Percentiles rank a stretch among this genome's conserved stretches.
phyloP scores from a whole-genome alignment of 2,113 vertebrate species.

The Dipodomys ordii region DNA sequence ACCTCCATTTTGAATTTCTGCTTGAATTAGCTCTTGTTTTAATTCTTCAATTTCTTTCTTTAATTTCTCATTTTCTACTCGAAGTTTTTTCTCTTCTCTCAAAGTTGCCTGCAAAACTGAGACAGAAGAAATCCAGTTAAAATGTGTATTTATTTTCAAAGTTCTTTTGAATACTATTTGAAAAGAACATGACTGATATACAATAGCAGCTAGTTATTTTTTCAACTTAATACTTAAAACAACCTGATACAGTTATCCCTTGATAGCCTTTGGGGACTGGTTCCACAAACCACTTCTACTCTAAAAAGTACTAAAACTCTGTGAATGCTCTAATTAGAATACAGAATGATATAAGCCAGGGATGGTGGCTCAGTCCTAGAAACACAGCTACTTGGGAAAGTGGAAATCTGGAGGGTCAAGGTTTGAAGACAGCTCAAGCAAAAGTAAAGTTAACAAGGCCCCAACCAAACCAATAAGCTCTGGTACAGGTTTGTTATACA shows the following conservation, averaged over 20 bases:
- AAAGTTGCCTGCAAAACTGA: constrained; percentile 94
- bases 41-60: constrained; percentile 96
- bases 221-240: constrained; percentile 37
- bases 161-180: constrained; percentile 19
- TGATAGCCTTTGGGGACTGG: background rate
- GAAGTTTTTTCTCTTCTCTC: constrained; percentile 97
- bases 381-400: no score
- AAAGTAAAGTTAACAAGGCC: no score
- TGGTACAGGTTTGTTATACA: no score
- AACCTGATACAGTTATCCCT: background rate
- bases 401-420: no score
- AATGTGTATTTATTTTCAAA: constrained; percentile 7
- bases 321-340: background rate
- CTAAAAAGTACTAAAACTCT: background rate
- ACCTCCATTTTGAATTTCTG: constrained; percentile 96
- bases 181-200: background rate
- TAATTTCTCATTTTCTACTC: constrained; percentile 96
- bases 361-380: no score
- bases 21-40: constrained; percentile 94
- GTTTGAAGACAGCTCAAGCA: no score
- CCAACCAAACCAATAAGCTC: no score
- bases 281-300: background rate
- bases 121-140: constrained; percentile 64
- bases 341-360: background rate
- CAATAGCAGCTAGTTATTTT: background rate